A percentile compares a stretch with the other conserved stretches of the same genome.
phyloP scores from a whole-genome alignment of 2,888 invertebrate genomes.

The Drosophila histrio region DNA sequence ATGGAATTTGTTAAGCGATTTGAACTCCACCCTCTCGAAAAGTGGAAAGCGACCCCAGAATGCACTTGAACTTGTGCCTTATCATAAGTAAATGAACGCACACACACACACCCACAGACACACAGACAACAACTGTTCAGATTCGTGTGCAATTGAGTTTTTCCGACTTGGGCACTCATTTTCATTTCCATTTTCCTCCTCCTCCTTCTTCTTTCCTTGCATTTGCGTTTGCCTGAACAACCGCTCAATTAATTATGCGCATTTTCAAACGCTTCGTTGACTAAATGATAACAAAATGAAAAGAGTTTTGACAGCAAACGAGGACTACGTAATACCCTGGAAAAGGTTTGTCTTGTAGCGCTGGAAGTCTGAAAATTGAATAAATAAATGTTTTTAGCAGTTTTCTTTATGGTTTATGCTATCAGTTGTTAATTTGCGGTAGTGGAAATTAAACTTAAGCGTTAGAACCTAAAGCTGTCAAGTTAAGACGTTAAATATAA shows the following conservation, averaged over 20 bases:
- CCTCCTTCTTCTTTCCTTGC: neutral
- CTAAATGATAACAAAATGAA: conserved; percentile 44
- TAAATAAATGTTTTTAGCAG: neutral
- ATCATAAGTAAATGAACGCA: conserved; percentile 22
- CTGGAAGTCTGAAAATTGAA: too few relatives aligned
- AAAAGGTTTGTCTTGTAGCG: neutral
- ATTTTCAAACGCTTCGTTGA: conserved; percentile 54
- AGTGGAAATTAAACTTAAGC: too few relatives aligned
- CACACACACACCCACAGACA: conserved; percentile 11
- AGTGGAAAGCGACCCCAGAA: conserved; percentile 13
- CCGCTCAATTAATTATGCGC: conserved; percentile 61
- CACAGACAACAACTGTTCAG: conserved; percentile 42
- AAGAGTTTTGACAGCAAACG: accelerated
- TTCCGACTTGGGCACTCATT: conserved; percentile 29
- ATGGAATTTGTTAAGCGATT: conserved; percentile 53
- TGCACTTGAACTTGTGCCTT: conserved; percentile 65
- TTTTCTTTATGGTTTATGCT: neutral
- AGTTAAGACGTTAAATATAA: too few relatives aligned
- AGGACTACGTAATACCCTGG: conserved; percentile 13
- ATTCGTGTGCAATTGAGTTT: conserved; percentile 52
- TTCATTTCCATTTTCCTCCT: conserved; percentile 12
- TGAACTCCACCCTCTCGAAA: conserved; percentile 34
- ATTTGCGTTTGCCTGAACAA: conserved; percentile 18
- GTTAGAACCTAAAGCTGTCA: too few relatives aligned
- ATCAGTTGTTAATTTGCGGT: neutral